Evolutionary conservation across 23 tunicate species (phyloP).

Genomic region (Halocynthia aurantium): DNA sequence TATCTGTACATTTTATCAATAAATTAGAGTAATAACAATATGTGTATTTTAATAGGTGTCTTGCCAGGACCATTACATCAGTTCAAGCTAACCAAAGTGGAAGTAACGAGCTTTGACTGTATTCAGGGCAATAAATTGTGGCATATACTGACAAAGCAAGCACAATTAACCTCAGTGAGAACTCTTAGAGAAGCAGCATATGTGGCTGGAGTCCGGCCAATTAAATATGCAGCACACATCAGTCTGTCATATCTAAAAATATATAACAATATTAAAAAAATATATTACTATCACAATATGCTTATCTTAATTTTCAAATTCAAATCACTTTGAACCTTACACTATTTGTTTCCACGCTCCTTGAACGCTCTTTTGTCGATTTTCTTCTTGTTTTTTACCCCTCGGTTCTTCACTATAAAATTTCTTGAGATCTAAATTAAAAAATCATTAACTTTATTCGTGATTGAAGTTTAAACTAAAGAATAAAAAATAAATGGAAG

Average conservation of each 20-base stretch:
- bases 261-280: no score
- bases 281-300: no score
- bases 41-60: no score
- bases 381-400: no score
- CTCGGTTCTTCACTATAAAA: not conserved
- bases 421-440: not conserved
- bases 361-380: no score
- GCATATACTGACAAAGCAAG: not conserved
- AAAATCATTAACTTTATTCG: not conserved
- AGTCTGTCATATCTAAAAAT: conserved; percentile 52
- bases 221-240: conserved; percentile 50
- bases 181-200: conserved; percentile 65
- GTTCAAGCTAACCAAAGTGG: no score
- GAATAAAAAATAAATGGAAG: no score
- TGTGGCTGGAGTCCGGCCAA: conserved; percentile 46
- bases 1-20: conserved; percentile 1
- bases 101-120: no score
- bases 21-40: no score
- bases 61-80: no score
- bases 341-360: not conserved
- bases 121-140: no score
- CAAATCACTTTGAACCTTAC: not conserved
- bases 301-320: not conserved
- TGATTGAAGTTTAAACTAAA: not conserved
- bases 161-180: conserved; percentile 29